Evolutionary conservation across 2,888 invertebrate species (phyloP), one percentile per base, ranked within the genome.

Genomic region (Penaeus monodon): DNA sequence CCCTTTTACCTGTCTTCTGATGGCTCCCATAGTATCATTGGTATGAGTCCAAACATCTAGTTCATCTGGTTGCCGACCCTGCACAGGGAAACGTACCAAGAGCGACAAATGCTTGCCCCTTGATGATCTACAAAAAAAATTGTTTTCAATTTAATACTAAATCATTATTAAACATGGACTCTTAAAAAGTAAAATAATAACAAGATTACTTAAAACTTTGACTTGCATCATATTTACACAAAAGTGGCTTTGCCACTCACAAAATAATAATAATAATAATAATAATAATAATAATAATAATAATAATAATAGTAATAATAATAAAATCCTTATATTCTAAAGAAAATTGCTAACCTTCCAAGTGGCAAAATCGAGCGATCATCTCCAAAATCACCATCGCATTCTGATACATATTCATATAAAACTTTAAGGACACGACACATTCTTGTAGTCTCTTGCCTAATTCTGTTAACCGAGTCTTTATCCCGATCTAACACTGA

Each of bases 341-440:
- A 20, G 57, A 33, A 70, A 10, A 27, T 2, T 38, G 88, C 91
- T 89, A 91, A 95, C 95, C 95, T 94, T 92, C 96, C 96, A 88
- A 98, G 94, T 44, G 98, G 98, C 91, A 98, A 93, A 91, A 97
- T 96, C 92, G 96, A 96, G 90, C 99, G 94, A 92, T 99, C 98
- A 68, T 96, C 96, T 80, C 95, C 92, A 90, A 92, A 93, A 65
- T 93, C 92, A 86, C 92, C 93, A 79, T 91, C 91, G 88, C 90
- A 90, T 76, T 90, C 90, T 20, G 83, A 96, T 90, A 99, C 95
- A 92, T 99, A 99, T 93, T 98, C 98, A 92, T 97, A 96, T 91
- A 99, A 94, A 91, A 98, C 98, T 93, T 97, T 96, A 93, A 99
- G 95, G 85, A 99, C 96, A 91, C 98, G 95, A 92, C 97, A 97